phyloP scores from a whole-genome alignment of 2,888 invertebrate species.

The Cheiracanthium punctorium region DNA sequence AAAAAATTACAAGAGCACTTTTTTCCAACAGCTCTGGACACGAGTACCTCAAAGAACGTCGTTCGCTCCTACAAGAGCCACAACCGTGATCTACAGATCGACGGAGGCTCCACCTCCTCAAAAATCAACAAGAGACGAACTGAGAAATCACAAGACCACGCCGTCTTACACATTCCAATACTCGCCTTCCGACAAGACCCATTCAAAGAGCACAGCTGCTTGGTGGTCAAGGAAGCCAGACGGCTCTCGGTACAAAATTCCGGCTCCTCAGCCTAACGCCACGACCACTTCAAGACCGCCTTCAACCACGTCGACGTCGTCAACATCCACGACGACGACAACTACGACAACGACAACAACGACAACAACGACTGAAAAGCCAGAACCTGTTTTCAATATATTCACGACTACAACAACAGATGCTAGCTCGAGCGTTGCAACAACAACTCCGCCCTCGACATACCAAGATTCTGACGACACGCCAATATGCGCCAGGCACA shows the following conservation, averaged over 20 bases:
- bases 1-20: not conserved
- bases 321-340: not conserved
- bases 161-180: constrained; percentile 55
- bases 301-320: constrained; percentile 1
- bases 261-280: constrained; percentile 16
- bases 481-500: constrained; percentile 35
- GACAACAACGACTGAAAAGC: not conserved
- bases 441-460: not conserved
- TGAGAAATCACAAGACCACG: constrained; percentile 50
- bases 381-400: not conserved
- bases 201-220: not conserved
- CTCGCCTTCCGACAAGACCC: constrained; percentile 28
- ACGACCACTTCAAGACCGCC: not conserved
- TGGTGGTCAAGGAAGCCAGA: constrained; percentile 36
- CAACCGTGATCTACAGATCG: constrained; percentile 11
- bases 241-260: constrained; percentile 28
- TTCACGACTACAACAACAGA: not conserved
- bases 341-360: not conserved
- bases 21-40: not conserved
- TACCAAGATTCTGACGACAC: constrained; percentile 35
- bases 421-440: not conserved
- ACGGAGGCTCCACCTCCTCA: not conserved
- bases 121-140: not conserved
- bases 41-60: not conserved
- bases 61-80: constrained; percentile 6